phyloP scores from a whole-genome alignment of 2,113 vertebrate species.

The Tachysurus vachellii region DNA sequence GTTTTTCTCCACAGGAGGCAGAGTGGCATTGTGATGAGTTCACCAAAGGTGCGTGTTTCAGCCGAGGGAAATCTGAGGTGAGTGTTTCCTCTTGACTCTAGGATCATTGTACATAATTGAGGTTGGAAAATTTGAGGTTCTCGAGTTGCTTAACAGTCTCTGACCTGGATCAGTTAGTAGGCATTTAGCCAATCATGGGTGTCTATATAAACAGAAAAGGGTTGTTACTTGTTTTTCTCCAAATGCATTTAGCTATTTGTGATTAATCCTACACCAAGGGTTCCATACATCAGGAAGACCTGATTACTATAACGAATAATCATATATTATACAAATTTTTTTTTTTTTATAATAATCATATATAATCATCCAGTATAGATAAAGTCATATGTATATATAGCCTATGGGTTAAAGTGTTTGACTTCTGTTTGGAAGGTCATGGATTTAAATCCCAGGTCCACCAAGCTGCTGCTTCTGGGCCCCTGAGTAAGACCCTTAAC shows the following conservation, averaged over 20 bases:
- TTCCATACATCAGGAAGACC: neutral
- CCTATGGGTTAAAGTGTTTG: too few species aligned
- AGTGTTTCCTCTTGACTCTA: slow-evolving; percentile 53
- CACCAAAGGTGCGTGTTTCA: slow-evolving; percentile 93
- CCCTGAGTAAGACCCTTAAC: too few species aligned
- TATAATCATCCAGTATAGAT: too few species aligned
- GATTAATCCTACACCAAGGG: neutral
- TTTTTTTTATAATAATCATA: too few species aligned
- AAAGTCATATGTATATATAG: too few species aligned
- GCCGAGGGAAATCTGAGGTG: slow-evolving; percentile 95
- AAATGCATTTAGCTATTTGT: neutral
- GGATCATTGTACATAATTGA: slow-evolving; percentile 11
- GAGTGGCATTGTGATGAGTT: slow-evolving; percentile 93
- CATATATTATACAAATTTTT: neutral
- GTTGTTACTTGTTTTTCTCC: neutral
- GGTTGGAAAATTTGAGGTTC: neutral
- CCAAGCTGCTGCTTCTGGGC: too few species aligned
- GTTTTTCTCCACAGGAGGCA: slow-evolving; percentile 76
- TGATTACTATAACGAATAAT: neutral
- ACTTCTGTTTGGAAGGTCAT: too few species aligned
- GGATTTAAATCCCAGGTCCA: too few species aligned
- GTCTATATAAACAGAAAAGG: neutral
- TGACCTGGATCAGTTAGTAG: neutral
- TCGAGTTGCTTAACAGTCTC: neutral
- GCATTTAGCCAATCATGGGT: neutral